Evolutionary conservation across 1,140 invertebrate genomes (phyloP), one percentile per base, ranked within the genome.

Genomic region (Aphelenchoides avenae): DNA sequence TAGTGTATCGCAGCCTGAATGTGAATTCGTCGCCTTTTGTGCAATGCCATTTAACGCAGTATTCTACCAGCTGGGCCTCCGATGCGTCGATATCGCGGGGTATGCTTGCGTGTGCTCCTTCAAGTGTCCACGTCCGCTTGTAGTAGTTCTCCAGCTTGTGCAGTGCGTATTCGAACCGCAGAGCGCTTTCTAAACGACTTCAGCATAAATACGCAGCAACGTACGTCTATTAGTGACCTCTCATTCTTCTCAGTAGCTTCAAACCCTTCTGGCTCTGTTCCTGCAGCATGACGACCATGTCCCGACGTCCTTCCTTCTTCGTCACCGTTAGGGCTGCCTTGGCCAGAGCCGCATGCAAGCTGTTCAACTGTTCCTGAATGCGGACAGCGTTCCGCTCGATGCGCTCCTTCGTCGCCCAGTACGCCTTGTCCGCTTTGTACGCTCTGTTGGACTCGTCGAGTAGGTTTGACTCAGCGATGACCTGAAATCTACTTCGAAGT

Each of bases 231-330:
- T 39, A 22, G 22, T 64, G 13, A 62, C 59, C 18, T 57, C 66
- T 65, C 30, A 66, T 31, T 31, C 66, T 65, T 36, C 46, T 58
- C 7, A 62, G 26, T 9, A 9, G 3, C 31, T 44, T 57, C 24
- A 63, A 42, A 22, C 37, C 48, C 9, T n/a, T 20, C 36, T 67
- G 62, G 24, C 20, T 37, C 33, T 66, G 63, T 24, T 66, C 53
- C 9, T 66, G 64, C n/a, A 66, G 30, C 34, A 31, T 40, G 13
- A 47, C 22, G 5, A 42, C 52, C 9, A 63, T 20, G n/a, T 63
- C 64, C 13, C 61, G 37, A 11, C 61, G 27, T 18, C 61, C 61
- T 48, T 63, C 61, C 24, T 50, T 52, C 30, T 66, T 66, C 9
- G 61, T 15, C 29, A 61, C 64, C 20, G 40, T 40, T 34, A 22